phyloP scores from a whole-genome alignment of 2,797 vertebrate genomes.

The Urocyon cinereoargenteus region DNA sequence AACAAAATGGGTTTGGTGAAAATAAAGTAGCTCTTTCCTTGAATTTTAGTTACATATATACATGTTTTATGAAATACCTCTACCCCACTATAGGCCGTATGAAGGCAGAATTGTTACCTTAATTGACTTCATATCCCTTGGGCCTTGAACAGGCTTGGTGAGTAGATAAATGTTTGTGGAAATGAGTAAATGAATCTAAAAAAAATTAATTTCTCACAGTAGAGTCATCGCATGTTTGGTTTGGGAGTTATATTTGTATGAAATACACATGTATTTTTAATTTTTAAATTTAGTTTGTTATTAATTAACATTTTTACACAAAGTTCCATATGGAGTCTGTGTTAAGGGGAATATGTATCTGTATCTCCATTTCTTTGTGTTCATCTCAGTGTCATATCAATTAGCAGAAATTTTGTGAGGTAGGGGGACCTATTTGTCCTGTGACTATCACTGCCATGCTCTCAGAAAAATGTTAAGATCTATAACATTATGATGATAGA shows the following conservation, averaged over 20 bases:
- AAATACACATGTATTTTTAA: not conserved
- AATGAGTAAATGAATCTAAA: not conserved
- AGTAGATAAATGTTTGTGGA: not conserved
- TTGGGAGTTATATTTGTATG: not conserved
- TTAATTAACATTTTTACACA: not conserved
- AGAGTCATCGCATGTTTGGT: not conserved
- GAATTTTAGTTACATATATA: not conserved
- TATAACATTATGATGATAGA: not conserved
- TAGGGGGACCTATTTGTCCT: not conserved
- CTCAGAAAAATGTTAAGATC: not conserved
- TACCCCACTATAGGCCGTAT: not conserved
- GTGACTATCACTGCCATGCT: not conserved
- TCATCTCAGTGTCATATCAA: not conserved
- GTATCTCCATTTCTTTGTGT: not conserved
- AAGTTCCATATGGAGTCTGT: not conserved
- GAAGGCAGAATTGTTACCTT: not conserved
- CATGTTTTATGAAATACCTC: not conserved
- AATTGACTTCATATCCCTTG: not conserved
- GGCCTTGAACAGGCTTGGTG: not conserved
- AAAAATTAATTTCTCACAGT: not conserved
- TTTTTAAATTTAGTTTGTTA: not conserved
- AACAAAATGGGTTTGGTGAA: not conserved
- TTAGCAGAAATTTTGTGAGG: not conserved
- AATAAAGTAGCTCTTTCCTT: not conserved
- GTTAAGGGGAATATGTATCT: not conserved